Percentiles rank a stretch among this genome's conserved stretches.
Conservation (phyloP, 2,113 vertebrate species). For the Sander vitreus region DNA sequence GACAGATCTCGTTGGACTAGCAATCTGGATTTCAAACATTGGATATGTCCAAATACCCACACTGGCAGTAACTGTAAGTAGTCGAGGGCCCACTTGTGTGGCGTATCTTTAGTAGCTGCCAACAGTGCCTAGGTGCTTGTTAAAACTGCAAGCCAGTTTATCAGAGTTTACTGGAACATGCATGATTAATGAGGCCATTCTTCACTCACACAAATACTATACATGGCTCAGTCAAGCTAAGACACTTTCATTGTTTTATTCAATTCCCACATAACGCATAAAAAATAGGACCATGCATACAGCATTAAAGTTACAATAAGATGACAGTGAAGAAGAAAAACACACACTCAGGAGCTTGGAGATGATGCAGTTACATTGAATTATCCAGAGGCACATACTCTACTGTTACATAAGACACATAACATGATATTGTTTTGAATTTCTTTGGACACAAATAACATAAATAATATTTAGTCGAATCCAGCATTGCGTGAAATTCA, state of each 20-base stretch:
- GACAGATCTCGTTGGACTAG: no score
- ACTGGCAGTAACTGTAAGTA: not conserved
- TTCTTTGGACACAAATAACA: not conserved
- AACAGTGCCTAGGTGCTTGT: not conserved
- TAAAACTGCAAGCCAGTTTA: not conserved
- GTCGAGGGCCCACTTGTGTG: not conserved
- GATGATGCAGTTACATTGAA: not conserved
- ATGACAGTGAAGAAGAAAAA: not conserved
- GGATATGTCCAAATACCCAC: not conserved
- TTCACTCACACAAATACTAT: not conserved
- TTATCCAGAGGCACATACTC: not conserved
- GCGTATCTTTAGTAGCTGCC: not conserved
- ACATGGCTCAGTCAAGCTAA: not conserved
- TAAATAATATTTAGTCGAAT: not conserved
- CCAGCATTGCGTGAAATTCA: not conserved
- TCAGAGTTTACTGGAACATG: not conserved
- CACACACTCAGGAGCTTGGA: not conserved
- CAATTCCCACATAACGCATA: constrained; percentile 4
- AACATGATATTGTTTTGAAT: not conserved
- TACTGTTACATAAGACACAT: not conserved
- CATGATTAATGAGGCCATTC: not conserved
- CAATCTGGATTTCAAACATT: not conserved
- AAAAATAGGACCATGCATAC: not conserved
- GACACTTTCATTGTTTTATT: constrained; percentile 20
- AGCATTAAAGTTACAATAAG: not conserved